Evolutionary conservation across 2,797 vertebrate species (phyloP).

Genomic region (Carapus acus): DNA sequence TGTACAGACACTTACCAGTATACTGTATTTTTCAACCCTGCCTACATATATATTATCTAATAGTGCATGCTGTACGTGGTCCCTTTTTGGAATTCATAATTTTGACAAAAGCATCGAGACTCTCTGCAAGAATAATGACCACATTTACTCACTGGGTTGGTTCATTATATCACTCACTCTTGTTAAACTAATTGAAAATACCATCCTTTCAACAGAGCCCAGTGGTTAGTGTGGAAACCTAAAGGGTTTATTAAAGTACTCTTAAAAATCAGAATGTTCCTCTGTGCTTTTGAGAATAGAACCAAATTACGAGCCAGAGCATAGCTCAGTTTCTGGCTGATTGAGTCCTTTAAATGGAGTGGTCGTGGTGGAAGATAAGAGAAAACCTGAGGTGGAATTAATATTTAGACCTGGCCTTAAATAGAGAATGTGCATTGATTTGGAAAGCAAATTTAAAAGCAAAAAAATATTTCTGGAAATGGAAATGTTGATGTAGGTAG

Average conservation of each 20-base stretch:
- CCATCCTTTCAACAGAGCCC: conserved; percentile 33
- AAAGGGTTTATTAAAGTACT: conserved; percentile 50
- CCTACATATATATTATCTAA: conserved; percentile 8
- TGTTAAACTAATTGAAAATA: conserved; percentile 56
- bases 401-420: conserved; percentile 9
- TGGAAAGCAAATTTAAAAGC: no score
- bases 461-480: no score
- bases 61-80: conserved; percentile 9
- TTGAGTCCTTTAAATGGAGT: conserved; percentile 35
- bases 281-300: conserved; percentile 23
- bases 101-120: conserved; percentile 45
- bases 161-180: conserved; percentile 40
- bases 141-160: conserved; percentile 21
- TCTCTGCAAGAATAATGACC: conserved; percentile 52
- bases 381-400: conserved; percentile 27
- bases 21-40: conserved; percentile 23
- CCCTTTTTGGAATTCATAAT: no score
- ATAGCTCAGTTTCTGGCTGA: conserved; percentile 22
- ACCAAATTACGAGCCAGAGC: conserved; percentile 9
- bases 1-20: conserved; percentile 22
- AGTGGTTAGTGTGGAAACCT: conserved; percentile 36
- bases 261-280: conserved; percentile 39
- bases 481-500: no score
- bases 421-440: background rate
- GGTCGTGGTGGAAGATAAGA: conserved; percentile 7